Conservation (phyloP, 2,797 vertebrate genomes). For the Aselliscus stoliczkanus region DNA sequence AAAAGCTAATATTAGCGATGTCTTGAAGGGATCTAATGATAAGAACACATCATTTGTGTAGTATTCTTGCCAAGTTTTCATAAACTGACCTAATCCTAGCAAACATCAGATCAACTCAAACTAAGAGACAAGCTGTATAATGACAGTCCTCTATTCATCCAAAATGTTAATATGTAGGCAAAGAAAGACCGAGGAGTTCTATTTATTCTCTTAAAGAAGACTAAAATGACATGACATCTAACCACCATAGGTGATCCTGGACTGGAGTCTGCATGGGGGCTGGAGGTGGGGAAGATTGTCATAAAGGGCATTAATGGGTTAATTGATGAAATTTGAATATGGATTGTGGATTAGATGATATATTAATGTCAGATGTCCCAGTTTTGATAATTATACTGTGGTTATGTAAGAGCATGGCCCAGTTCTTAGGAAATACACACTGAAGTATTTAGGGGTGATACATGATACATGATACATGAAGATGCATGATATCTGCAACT, state of each 20-base stretch:
- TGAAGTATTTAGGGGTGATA: not conserved
- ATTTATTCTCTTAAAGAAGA: not conserved
- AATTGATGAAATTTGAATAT: not conserved
- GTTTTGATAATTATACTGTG: not conserved
- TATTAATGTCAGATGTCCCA: not conserved
- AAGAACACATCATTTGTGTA: not conserved
- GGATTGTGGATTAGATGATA: not conserved
- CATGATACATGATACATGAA: too few relatives aligned
- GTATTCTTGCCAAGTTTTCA: not conserved
- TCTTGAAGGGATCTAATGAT: not conserved
- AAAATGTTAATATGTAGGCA: not conserved
- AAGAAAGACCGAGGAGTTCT: not conserved
- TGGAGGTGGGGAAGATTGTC: not conserved
- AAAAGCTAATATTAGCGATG: not conserved
- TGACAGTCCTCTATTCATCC: not conserved
- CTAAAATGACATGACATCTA: not conserved
- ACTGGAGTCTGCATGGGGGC: not conserved
- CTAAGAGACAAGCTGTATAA: not conserved
- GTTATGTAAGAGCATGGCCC: not conserved
- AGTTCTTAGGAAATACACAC: conserved; percentile 1
- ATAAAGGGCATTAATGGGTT: not conserved
- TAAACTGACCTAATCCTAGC: not conserved
- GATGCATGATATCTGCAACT: not conserved
- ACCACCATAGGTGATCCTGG: not conserved
- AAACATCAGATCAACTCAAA: not conserved